These are phyloP conservation scores for Dromius quadrimaculatus DNA, from an alignment of 2,888 invertebrate species.

Conservation along the genomic window DNA sequence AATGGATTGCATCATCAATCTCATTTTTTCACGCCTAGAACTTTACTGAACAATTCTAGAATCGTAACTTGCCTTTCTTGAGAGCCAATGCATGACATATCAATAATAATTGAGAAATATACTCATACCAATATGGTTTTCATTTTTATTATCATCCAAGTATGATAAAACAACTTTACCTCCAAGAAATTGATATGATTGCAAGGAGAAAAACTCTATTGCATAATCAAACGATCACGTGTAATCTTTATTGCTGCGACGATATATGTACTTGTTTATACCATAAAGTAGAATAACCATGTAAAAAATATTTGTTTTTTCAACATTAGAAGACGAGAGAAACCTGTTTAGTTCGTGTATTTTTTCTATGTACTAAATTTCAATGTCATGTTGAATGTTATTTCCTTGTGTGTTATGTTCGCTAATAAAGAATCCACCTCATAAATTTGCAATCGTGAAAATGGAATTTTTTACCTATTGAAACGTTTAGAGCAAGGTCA, in stretches of 20 bases:
- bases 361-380: constrained; percentile 52
- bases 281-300: constrained; percentile 44
- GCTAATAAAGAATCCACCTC: constrained; percentile 48
- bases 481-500: neutral
- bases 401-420: constrained; percentile 45
- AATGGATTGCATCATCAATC: too few relatives aligned
- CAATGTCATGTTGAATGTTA: constrained; percentile 49
- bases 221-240: constrained; percentile 49
- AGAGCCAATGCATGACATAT: too few relatives aligned
- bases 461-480: constrained; percentile 30
- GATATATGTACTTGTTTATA: constrained; percentile 48
- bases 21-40: too few relatives aligned
- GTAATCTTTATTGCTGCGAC: constrained; percentile 48
- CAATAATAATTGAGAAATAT: too few relatives aligned
- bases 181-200: constrained; percentile 43
- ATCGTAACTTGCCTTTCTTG: too few relatives aligned
- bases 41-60: too few relatives aligned
- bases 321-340: constrained; percentile 38
- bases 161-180: too few relatives aligned
- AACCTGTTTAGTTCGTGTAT: constrained; percentile 48
- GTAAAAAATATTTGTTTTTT: constrained; percentile 49
- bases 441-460: constrained; percentile 48
- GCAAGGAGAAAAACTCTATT: constrained; percentile 39
- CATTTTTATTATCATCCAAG: too few relatives aligned
- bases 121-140: too few relatives aligned